phyloP scores from a whole-genome alignment of 2,113 vertebrate species.

The Datnioides undecimradiatus region DNA sequence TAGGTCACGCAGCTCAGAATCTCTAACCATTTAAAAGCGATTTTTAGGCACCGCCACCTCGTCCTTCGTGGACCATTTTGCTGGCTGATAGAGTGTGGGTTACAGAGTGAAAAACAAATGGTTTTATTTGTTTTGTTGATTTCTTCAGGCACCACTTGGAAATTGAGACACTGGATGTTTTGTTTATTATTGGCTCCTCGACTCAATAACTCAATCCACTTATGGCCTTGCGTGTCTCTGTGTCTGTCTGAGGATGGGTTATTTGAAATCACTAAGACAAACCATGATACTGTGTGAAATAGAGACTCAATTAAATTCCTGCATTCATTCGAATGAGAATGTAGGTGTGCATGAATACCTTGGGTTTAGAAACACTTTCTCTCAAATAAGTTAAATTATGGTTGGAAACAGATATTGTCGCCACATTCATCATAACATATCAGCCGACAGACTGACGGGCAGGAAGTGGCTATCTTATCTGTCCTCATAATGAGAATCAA shows the following conservation, averaged over 20 bases:
- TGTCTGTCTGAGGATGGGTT: slow-evolving; percentile 44
- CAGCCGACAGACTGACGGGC: slow-evolving; percentile 54
- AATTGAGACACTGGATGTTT: slow-evolving; percentile 68
- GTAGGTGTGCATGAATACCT: slow-evolving; percentile 32
- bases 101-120: slow-evolving; percentile 56
- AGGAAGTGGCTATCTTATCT: slow-evolving; percentile 68
- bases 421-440: slow-evolving; percentile 44
- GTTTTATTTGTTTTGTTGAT: slow-evolving; percentile 67
- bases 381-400: slow-evolving; percentile 32
- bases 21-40: slow-evolving; percentile 57
- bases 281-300: slow-evolving; percentile 25
- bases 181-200: slow-evolving; percentile 56
- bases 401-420: slow-evolving; percentile 26
- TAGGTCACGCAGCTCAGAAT: slow-evolving; percentile 73
- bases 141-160: slow-evolving; percentile 69
- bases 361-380: slow-evolving; percentile 47
- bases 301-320: slow-evolving; percentile 33
- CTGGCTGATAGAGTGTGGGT: slow-evolving; percentile 27
- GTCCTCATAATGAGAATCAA: slow-evolving; percentile 77
- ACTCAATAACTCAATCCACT: slow-evolving; percentile 66
- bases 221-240: slow-evolving; percentile 38
- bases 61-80: slow-evolving; percentile 60
- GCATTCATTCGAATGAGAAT: slow-evolving; percentile 16
- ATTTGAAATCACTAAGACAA: slow-evolving; percentile 46
- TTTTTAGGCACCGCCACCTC: slow-evolving; percentile 51